Conservation (phyloP, 1,140 invertebrate species). For the Rhysida immarginata region DNA sequence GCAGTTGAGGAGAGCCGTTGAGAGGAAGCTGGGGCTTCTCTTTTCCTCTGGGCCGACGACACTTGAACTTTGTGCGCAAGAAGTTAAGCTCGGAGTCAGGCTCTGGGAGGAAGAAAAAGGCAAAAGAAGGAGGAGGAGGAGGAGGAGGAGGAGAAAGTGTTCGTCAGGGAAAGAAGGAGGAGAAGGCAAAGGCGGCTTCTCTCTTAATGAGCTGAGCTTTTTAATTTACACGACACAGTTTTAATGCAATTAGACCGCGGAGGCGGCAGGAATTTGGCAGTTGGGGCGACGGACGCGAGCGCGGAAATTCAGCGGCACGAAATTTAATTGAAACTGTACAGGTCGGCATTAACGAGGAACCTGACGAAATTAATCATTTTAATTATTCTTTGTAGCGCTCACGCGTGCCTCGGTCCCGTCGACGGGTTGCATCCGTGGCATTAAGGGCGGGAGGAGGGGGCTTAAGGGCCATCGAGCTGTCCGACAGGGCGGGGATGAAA, state of each 20-base stretch:
- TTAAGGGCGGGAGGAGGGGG: neutral
- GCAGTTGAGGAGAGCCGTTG: too few species aligned
- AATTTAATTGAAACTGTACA: constrained; percentile 9
- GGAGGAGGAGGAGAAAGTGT: too few species aligned
- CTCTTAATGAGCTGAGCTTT: constrained; percentile 7
- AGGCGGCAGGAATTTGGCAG: neutral
- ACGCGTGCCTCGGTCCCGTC: too few species aligned
- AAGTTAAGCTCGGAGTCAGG: too few species aligned
- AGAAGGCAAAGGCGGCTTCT: neutral
- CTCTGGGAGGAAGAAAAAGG: too few species aligned
- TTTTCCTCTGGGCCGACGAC: too few species aligned
- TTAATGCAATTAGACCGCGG: constrained; percentile 5
- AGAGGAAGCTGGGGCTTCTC: too few species aligned
- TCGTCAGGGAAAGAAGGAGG: neutral
- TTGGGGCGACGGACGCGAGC: neutral
- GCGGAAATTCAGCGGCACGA: constrained; percentile 4
- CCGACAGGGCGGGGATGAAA: too few species aligned
- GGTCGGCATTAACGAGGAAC: constrained; percentile 8
- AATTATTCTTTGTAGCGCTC: constrained; percentile 8
- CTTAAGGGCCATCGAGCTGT: neutral
- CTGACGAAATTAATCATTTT: constrained; percentile 9
- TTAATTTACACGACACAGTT: constrained; percentile 7
- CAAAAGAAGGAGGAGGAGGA: too few species aligned
- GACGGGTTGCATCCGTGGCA: neutral
- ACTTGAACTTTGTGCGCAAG: too few species aligned